phyloP scores from a whole-genome alignment of 2,888 invertebrate species.

The Cryptus viduatorius region DNA sequence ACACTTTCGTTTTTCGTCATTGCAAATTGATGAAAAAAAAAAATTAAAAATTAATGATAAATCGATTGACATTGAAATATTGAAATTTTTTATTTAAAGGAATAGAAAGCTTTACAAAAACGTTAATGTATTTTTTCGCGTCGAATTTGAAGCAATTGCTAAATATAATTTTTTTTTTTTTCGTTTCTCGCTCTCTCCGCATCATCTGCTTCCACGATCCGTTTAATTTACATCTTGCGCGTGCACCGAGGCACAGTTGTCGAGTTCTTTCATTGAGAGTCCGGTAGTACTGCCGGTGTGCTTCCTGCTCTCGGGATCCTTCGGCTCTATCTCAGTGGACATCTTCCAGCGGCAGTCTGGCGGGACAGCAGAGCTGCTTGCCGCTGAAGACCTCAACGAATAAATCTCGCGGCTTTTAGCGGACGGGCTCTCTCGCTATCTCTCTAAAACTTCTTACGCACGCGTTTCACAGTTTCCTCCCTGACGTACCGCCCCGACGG shows the following conservation, averaged over 20 bases:
- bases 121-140: no score
- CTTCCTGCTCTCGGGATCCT: conserved; percentile 79
- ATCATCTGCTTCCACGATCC: conserved; percentile 28
- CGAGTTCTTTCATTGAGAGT: conserved; percentile 81
- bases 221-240: conserved; percentile 63
- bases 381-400: conserved; percentile 62
- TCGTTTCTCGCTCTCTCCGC: neutral
- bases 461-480: conserved; percentile 65
- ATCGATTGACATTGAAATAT: no score
- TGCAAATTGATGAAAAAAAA: no score
- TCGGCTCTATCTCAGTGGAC: conserved; percentile 80
- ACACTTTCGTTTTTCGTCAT: neutral
- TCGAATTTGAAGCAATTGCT: neutral
- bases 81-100: neutral
- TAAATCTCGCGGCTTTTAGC: conserved; percentile 63
- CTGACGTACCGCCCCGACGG: conserved; percentile 37
- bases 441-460: conserved; percentile 62
- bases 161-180: neutral
- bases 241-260: conserved; percentile 45
- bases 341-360: conserved; percentile 76
- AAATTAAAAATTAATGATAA: no score
- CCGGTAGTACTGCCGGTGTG: conserved; percentile 78
- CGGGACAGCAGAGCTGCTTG: conserved; percentile 52
- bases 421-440: conserved; percentile 44
- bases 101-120: neutral